Evolutionary conservation across 2,888 invertebrate species (phyloP).

Genomic region (Euclidia mi): DNA sequence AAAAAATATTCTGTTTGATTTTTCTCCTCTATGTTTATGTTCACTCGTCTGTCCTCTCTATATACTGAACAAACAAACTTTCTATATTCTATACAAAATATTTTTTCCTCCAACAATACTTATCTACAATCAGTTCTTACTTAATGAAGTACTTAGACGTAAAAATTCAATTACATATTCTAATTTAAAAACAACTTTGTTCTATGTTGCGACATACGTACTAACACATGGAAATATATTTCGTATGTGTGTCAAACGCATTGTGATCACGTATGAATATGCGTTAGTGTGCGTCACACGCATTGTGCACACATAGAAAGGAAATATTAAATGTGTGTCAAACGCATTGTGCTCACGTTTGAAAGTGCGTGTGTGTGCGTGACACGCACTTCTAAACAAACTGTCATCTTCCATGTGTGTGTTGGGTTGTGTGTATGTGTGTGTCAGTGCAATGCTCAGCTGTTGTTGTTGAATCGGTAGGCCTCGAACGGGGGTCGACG

Average conservation of each 20-base stretch:
- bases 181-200: slow-evolving; percentile 46
- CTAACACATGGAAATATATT: slow-evolving; percentile 37
- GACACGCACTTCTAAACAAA: slow-evolving; percentile 26
- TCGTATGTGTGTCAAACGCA: slow-evolving; percentile 18
- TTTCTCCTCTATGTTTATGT: no score
- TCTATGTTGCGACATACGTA: slow-evolving; percentile 32
- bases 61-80: neutral
- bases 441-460: slow-evolving; percentile 73
- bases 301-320: slow-evolving; percentile 39
- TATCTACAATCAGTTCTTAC: slow-evolving; percentile 18
- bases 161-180: slow-evolving; percentile 42
- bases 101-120: slow-evolving; percentile 12
- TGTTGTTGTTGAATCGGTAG: slow-evolving; percentile 79
- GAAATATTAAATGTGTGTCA: slow-evolving; percentile 19
- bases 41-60: no score
- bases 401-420: slow-evolving; percentile 14
- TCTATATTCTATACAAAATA: neutral
- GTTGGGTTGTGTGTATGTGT: slow-evolving; percentile 44
- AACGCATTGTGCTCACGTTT: slow-evolving; percentile 3
- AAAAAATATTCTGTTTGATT: no score
- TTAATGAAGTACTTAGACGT: slow-evolving; percentile 20
- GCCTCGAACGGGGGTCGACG: slow-evolving; percentile 78
- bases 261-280: neutral
- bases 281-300: slow-evolving; percentile 24
- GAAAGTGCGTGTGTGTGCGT: slow-evolving; percentile 20